Conservation (phyloP, 2,113 vertebrate genomes). For the Upupa epops region DNA sequence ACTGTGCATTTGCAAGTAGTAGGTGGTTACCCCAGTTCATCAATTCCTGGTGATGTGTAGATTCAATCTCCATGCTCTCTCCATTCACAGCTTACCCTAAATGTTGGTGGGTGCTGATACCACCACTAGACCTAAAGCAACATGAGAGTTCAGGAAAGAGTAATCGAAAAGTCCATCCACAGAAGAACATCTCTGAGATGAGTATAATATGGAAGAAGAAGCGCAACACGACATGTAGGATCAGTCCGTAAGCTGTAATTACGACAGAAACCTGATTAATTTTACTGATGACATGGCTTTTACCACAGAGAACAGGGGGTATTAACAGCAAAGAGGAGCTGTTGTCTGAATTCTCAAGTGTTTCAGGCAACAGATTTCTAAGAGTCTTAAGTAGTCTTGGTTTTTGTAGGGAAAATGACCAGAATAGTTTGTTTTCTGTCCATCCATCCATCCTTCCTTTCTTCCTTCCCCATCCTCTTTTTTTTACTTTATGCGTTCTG, state of each 20-base stretch:
- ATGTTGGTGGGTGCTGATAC: background rate
- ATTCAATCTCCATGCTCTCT: background rate
- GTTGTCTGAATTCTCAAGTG: background rate
- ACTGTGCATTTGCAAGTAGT: fast-evolving
- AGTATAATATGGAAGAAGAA: background rate
- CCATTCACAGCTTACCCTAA: background rate
- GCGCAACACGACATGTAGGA: too few relatives aligned
- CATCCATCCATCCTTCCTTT: too few relatives aligned
- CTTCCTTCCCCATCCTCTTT: background rate
- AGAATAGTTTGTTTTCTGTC: background rate
- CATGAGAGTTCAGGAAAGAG: background rate
- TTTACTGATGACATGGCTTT: background rate
- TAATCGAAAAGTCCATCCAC: background rate
- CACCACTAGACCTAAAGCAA: background rate
- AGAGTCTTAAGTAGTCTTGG: too few relatives aligned
- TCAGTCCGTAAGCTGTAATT: background rate
- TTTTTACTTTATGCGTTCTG: background rate
- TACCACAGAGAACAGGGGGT: background rate
- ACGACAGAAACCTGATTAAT: background rate
- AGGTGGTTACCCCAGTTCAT: background rate
- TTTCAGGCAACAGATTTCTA: background rate
- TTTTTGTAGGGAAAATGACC: background rate
- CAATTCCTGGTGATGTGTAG: background rate
- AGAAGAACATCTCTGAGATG: background rate
- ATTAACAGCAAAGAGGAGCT: background rate